A percentile compares a stretch with the other conserved stretches of the same genome.
These are phyloP conservation scores for Sesia bembeciformis DNA, from an alignment of 2,888 invertebrate species.

Conservation along the genomic window DNA sequence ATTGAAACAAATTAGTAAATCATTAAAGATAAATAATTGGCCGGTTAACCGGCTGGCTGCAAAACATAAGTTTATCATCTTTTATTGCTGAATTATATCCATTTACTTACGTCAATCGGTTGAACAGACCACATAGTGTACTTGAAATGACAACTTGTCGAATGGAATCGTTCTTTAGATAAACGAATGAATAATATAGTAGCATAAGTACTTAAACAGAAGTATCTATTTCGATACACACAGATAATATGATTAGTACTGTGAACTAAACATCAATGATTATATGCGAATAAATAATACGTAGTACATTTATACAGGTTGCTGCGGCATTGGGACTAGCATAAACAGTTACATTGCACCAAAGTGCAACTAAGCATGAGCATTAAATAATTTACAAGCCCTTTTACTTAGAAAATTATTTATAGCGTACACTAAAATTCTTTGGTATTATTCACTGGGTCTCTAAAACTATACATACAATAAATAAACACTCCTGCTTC, in stretches of 20 bases:
- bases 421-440: slow-evolving; percentile 34
- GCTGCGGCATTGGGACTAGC: slow-evolving; percentile 60
- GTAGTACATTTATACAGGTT: slow-evolving; percentile 33
- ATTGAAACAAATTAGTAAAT: not conserved
- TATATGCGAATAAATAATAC: slow-evolving; percentile 49
- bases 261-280: slow-evolving; percentile 28
- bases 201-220: slow-evolving; percentile 29
- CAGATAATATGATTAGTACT: slow-evolving; percentile 13
- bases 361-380: slow-evolving; percentile 24
- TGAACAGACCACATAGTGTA: slow-evolving; percentile 20
- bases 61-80: slow-evolving; percentile 6
- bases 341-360: slow-evolving; percentile 21
- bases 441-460: slow-evolving; percentile 64
- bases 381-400: slow-evolving; percentile 32
- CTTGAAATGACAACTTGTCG: slow-evolving; percentile 4
- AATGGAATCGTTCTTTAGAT: not conserved
- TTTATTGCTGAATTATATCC: slow-evolving; percentile 9
- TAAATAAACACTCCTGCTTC: slow-evolving; percentile 21
- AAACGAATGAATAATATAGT: slow-evolving; percentile 25
- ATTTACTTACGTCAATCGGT: slow-evolving; percentile 34
- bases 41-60: slow-evolving; percentile 2
- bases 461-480: slow-evolving; percentile 39
- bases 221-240: slow-evolving; percentile 27
- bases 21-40: not conserved
- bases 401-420: slow-evolving; percentile 28